Conservation (phyloP, 2,113 vertebrate genomes). For the Pelvicachromis taeniatus region DNA sequence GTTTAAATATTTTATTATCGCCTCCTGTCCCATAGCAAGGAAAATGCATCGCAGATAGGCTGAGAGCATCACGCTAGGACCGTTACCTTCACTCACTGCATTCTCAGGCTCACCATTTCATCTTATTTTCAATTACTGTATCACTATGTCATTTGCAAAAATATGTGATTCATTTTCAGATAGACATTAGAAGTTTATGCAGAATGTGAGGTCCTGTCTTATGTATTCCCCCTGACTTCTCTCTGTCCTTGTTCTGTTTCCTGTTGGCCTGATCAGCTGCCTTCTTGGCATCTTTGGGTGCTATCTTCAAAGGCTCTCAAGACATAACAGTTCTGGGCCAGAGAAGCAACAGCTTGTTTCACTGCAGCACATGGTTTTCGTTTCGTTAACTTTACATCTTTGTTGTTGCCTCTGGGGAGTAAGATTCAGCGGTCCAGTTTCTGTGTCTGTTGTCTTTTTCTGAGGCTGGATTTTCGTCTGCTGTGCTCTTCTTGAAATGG, state of each 20-base stretch:
- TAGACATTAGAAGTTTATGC: neutral
- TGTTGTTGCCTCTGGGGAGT: conserved; percentile 9
- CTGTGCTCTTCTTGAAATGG: conserved; percentile 17
- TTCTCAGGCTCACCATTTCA: neutral
- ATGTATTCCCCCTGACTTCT: neutral
- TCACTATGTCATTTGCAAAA: neutral
- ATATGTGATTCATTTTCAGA: neutral
- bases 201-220: neutral
- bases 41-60: neutral
- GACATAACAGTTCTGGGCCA: conserved; percentile 18
- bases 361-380: conserved; percentile 5
- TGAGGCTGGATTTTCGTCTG: neutral
- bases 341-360: conserved; percentile 1
- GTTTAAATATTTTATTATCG: conserved; percentile 25
- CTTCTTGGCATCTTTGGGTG: neutral
- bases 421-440: neutral
- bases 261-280: neutral
- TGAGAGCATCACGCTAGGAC: neutral
- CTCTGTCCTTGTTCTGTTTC: neutral
- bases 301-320: neutral
- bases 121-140: neutral
- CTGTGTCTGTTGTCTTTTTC: neutral
- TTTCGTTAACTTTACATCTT: conserved; percentile 9
- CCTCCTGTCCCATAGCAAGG: neutral
- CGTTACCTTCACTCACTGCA: neutral